A percentile compares a stretch with the other conserved stretches of the same genome.
Evolutionary conservation across 2,888 invertebrate species (phyloP).

Genomic region (Ochlodes sylvanus): DNA sequence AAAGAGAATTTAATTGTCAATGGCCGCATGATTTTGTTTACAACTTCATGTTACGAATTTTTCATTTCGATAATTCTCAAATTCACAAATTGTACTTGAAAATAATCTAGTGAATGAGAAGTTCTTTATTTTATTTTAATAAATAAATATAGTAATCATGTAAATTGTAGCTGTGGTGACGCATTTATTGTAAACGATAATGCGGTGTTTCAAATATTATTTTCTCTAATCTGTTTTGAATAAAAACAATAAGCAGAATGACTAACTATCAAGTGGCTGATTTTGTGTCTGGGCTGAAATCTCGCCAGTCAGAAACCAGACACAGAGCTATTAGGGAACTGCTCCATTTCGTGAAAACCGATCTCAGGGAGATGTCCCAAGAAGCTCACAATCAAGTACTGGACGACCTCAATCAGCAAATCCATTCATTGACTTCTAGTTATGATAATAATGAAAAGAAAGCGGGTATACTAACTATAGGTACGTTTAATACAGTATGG

Average conservation of each 20-base stretch:
- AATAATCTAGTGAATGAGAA: not conserved
- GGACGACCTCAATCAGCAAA: conserved; percentile 97
- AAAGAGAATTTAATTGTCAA: too few relatives aligned
- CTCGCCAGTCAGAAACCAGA: conserved; percentile 93
- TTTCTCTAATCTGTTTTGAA: not conserved
- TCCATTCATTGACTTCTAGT: conserved; percentile 96
- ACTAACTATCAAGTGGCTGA: conserved; percentile 86
- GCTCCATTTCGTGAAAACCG: conserved; percentile 94
- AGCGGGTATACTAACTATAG: conserved; percentile 97
- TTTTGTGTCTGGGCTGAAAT: conserved; percentile 94
- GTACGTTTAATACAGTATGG: conserved; percentile 64
- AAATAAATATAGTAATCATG: not conserved
- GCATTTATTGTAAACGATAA: not conserved
- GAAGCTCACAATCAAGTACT: conserved; percentile 94
- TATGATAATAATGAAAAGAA: conserved; percentile 96
- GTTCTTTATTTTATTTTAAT: not conserved
- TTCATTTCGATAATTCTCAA: too few relatives aligned
- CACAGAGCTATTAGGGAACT: conserved; percentile 94
- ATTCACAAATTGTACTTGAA: too few relatives aligned
- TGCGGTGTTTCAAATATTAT: not conserved
- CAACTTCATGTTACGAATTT: conserved; percentile 19
- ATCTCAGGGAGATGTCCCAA: conserved; percentile 93
- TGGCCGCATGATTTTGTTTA: conserved; percentile 71
- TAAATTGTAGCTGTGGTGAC: not conserved
- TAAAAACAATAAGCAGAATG: conserved; percentile 51